Evolutionary conservation across 2,888 invertebrate genomes (phyloP).

Genomic region (Diloba caeruleocephala): DNA sequence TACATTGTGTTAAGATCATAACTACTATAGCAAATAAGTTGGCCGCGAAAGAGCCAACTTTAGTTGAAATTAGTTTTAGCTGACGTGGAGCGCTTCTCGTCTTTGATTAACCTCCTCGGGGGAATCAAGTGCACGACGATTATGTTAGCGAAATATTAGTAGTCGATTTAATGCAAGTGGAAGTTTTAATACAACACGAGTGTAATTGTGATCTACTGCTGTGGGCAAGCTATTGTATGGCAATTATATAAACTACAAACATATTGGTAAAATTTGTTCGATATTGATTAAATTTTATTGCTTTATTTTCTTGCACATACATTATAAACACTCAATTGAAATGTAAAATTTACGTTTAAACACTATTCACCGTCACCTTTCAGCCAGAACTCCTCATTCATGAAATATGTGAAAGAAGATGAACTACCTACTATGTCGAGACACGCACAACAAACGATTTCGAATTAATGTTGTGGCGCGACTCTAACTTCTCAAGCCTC

Average conservation of each 20-base stretch:
- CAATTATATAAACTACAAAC: conserved; percentile 9
- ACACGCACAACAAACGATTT: no score
- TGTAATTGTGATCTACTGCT: conserved; percentile 37
- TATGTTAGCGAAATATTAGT: conserved; percentile 36
- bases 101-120: conserved; percentile 79
- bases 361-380: no score
- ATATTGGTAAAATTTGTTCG: no score
- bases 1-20: conserved; percentile 78
- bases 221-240: background rate
- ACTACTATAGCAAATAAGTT: conserved; percentile 79
- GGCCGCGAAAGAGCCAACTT: conserved; percentile 75
- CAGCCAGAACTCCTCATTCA: no score
- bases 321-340: no score
- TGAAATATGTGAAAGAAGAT: no score
- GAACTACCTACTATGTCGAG: no score
- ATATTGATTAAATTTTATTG: no score
- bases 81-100: conserved; percentile 71
- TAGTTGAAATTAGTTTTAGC: conserved; percentile 81
- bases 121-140: conserved; percentile 67
- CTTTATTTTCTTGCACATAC: no score
- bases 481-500: no score
- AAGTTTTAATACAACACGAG: conserved; percentile 30
- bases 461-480: no score
- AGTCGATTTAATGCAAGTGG: conserved; percentile 27
- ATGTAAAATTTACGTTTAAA: no score